These are phyloP conservation scores for Pilophorus perplexus DNA, from an alignment of 2,888 invertebrate species.

Conservation along the genomic window DNA sequence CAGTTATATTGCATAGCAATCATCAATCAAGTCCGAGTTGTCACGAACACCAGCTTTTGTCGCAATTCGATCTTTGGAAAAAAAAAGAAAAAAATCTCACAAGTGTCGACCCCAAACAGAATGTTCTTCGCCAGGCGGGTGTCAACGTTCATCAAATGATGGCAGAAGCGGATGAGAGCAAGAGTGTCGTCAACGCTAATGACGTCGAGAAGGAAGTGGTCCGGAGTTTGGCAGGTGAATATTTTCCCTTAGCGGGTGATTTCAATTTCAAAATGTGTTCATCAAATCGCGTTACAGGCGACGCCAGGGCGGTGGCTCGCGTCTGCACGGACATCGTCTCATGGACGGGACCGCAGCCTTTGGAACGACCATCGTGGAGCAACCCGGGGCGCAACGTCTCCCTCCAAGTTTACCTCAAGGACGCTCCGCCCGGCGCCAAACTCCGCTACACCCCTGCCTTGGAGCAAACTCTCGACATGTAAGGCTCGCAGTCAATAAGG, in stretches of 20 bases:
- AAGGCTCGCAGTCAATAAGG: no score
- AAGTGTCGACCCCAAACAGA: no score
- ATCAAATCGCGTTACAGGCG: neutral
- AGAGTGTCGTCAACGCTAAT: no score
- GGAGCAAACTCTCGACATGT: conserved; percentile 28
- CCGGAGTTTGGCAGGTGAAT: conserved; percentile 15
- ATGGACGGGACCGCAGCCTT: conserved; percentile 24
- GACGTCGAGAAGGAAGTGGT: conserved; percentile 18
- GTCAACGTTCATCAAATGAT: no score
- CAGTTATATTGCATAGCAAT: no score
- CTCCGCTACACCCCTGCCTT: conserved; percentile 21
- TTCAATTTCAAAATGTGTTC: neutral
- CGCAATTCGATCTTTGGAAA: no score
- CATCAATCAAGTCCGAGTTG: no score
- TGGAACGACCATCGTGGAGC: neutral
- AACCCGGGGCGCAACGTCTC: conserved; percentile 1
- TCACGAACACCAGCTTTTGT: no score
- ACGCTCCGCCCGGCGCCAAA: neutral
- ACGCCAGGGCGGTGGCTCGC: conserved; percentile 17
- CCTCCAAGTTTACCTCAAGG: neutral
- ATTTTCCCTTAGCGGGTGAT: neutral
- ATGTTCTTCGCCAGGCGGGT: no score
- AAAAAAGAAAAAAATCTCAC: no score
- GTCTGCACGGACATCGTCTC: conserved; percentile 36
- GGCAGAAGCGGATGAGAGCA: no score